Conservation (phyloP, 2,113 vertebrate genomes). For the Varanus komodoensis region DNA sequence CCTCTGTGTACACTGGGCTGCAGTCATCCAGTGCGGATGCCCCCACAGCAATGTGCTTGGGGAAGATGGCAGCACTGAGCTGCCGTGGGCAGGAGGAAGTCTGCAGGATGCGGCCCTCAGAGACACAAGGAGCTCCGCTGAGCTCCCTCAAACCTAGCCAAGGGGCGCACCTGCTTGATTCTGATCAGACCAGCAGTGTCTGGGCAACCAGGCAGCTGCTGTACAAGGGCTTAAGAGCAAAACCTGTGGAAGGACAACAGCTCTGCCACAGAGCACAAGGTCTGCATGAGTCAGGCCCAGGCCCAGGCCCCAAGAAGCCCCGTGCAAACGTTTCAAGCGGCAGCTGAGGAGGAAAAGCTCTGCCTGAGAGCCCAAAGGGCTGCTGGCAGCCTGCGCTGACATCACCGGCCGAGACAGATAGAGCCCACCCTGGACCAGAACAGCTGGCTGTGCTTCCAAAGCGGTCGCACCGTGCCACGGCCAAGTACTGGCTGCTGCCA, state of each 20-base stretch:
- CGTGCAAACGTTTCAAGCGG: background rate
- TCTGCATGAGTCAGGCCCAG: no score
- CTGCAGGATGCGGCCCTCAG: background rate
- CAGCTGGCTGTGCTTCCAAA: no score
- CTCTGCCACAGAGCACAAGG: no score
- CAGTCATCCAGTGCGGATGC: background rate
- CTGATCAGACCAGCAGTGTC: no score
- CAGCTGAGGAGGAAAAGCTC: background rate
- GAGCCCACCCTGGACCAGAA: background rate
- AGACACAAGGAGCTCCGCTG: no score
- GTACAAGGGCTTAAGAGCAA: background rate
- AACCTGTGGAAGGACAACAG: no score
- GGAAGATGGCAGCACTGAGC: background rate
- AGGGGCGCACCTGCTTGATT: no score
- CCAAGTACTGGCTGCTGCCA: constrained; percentile 8
- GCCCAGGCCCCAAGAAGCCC: no score
- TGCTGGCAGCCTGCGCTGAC: background rate
- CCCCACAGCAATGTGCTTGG: background rate
- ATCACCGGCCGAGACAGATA: background rate
- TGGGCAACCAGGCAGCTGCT: background rate
- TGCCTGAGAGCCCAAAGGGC: background rate
- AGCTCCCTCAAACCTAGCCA: no score
- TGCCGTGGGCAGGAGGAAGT: background rate
- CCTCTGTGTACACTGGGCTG: no score
- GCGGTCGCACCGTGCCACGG: background rate